phyloP scores from a whole-genome alignment of 1,140 invertebrate genomes.

The Theocolax elegans region DNA sequence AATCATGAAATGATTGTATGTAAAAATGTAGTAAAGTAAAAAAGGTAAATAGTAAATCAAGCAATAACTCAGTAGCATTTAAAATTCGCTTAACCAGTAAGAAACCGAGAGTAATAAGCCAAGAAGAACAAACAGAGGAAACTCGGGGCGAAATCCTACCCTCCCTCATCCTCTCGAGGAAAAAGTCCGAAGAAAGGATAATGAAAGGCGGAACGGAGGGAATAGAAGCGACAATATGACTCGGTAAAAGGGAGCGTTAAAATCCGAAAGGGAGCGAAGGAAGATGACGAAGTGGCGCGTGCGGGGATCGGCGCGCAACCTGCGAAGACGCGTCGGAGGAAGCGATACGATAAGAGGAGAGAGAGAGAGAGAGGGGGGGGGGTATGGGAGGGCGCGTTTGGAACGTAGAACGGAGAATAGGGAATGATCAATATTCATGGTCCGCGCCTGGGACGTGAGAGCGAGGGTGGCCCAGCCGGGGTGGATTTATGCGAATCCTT shows the following conservation, averaged over 20 bases:
- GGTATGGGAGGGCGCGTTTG: constrained; percentile 30
- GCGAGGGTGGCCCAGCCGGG: constrained; percentile 47
- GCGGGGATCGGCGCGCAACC: not conserved
- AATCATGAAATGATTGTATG: too few relatives aligned
- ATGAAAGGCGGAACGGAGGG: constrained; percentile 13
- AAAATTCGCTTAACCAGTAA: not conserved
- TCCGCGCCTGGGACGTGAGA: constrained; percentile 55
- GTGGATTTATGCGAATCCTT: constrained; percentile 65
- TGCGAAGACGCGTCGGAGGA: constrained; percentile 12
- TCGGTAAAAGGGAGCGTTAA: constrained; percentile 31
- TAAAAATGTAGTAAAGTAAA: too few relatives aligned
- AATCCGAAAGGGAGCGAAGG: not conserved
- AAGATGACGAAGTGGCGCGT: constrained; percentile 6
- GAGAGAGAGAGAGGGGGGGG: constrained; percentile 37
- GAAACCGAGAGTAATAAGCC: constrained; percentile 3
- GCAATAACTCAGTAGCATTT: too few relatives aligned
- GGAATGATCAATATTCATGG: constrained; percentile 67
- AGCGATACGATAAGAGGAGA: constrained; percentile 44
- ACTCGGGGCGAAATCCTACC: not conserved
- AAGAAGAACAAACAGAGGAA: too few relatives aligned
- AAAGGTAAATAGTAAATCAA: too few relatives aligned
- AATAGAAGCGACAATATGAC: constrained; percentile 37
- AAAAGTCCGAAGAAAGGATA: constrained; percentile 26
- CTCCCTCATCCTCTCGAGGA: too few relatives aligned
- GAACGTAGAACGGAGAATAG: constrained; percentile 47